Conservation (phyloP, 2,113 vertebrate species). For the Syngnathus typhle region DNA sequence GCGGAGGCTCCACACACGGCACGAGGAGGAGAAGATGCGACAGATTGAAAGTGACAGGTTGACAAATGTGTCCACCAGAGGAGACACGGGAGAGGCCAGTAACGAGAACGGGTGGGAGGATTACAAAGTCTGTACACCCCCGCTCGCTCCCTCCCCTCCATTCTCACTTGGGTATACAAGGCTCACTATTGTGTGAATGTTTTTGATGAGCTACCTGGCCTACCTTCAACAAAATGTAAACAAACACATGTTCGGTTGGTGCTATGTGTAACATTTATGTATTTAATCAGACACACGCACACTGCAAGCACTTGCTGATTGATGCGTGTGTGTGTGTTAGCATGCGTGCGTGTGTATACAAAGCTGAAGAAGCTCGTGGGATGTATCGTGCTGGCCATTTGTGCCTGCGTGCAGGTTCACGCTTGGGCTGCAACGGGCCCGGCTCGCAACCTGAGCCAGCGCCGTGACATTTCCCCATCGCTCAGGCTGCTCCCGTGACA, state of each 20-base stretch:
- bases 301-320: background rate
- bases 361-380: background rate
- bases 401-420: conserved; percentile 10
- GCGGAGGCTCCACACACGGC: conserved; percentile 30
- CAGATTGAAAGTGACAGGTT: conserved; percentile 70
- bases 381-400: background rate
- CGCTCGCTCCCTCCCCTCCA: no score
- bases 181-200: background rate
- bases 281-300: background rate
- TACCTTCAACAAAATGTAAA: background rate
- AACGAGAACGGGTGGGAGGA: conserved; percentile 35
- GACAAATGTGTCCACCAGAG: conserved; percentile 73
- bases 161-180: background rate
- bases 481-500: conserved; percentile 65
- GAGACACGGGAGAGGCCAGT: conserved; percentile 45
- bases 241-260: background rate
- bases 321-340: background rate
- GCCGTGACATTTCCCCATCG: conserved; percentile 68
- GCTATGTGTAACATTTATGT: background rate
- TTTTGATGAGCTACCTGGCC: background rate
- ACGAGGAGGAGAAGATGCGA: conserved; percentile 58
- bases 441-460: conserved; percentile 28
- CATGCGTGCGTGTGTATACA: background rate
- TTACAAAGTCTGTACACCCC: conserved; percentile 17
- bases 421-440: conserved; percentile 20